phyloP scores from a whole-genome alignment of 1,140 invertebrate species.

The Caerostris darwini region DNA sequence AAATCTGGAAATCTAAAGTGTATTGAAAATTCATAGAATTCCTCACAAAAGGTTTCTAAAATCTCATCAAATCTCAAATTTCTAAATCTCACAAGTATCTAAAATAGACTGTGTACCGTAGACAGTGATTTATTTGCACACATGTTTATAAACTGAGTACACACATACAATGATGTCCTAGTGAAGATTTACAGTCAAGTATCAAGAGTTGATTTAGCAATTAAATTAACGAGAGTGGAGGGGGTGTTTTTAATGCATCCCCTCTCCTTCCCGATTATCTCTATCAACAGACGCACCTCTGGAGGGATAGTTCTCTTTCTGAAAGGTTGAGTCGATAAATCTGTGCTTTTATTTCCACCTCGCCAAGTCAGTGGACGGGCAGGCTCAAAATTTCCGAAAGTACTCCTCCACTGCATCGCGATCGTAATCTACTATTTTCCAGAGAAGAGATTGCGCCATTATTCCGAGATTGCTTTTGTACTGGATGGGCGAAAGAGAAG shows the following conservation, averaged over 20 bases:
- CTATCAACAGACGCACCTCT: background rate
- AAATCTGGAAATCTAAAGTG: too few relatives aligned
- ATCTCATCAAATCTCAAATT: too few relatives aligned
- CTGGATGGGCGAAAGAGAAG: background rate
- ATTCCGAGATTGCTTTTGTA: background rate
- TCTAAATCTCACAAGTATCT: too few relatives aligned
- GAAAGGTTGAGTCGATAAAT: constrained; percentile 20
- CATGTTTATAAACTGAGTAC: too few relatives aligned
- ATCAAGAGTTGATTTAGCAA: background rate
- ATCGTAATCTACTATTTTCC: background rate
- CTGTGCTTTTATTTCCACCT: background rate
- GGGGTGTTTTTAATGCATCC: background rate
- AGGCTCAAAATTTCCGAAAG: background rate
- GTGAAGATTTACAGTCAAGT: too few relatives aligned
- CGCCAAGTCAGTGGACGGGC: background rate
- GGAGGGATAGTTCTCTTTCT: background rate
- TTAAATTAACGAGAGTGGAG: constrained; percentile 3
- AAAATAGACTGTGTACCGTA: too few relatives aligned
- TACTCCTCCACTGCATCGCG: background rate
- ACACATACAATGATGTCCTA: too few relatives aligned
- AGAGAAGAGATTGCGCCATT: background rate
- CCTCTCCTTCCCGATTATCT: constrained; percentile 1
- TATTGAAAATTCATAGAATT: too few relatives aligned
- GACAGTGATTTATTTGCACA: too few relatives aligned
- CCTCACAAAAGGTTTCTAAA: too few relatives aligned